phyloP scores from a whole-genome alignment of 2,113 vertebrate species.

The Crypturellus undulatus region DNA sequence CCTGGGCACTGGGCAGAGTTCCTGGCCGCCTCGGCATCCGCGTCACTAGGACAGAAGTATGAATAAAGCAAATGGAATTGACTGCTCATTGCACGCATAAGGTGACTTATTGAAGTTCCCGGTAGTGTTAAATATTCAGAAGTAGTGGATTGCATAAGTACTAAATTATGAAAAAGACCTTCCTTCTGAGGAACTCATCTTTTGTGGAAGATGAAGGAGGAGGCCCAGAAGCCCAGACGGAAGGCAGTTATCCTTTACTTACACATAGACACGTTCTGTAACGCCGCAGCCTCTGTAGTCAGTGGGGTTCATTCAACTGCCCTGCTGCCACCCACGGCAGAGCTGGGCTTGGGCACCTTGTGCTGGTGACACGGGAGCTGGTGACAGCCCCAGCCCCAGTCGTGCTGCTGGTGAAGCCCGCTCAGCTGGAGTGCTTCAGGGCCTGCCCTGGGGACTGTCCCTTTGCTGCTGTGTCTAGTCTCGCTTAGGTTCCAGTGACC shows the following conservation, averaged over 20 bases:
- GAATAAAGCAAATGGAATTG: constrained; percentile 43
- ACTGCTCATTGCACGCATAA: background rate
- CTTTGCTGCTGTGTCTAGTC: background rate
- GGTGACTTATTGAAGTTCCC: constrained; percentile 45
- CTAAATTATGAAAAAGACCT: constrained; percentile 33
- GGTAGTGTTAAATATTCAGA: constrained; percentile 43
- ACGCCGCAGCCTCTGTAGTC: accelerated
- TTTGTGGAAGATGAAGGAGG: background rate
- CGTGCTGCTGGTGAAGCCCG: background rate
- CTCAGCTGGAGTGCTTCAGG: accelerated
- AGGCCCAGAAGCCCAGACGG: background rate
- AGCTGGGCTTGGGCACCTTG: background rate
- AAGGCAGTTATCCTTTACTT: background rate
- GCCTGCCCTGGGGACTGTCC: background rate
- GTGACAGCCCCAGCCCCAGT: background rate
- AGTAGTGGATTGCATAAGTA: background rate
- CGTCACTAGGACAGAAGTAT: background rate
- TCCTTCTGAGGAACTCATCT: background rate
- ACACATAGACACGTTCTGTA: accelerated
- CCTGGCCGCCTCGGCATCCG: background rate
- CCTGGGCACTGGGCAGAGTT: background rate
- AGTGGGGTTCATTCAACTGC: accelerated
- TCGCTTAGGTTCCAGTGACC: background rate
- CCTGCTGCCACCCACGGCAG: background rate
- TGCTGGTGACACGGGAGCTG: background rate